Percentiles rank a stretch among this genome's conserved stretches.
Evolutionary conservation across 2,888 invertebrate genomes (phyloP).

Genomic region (Eilema griseolum): DNA sequence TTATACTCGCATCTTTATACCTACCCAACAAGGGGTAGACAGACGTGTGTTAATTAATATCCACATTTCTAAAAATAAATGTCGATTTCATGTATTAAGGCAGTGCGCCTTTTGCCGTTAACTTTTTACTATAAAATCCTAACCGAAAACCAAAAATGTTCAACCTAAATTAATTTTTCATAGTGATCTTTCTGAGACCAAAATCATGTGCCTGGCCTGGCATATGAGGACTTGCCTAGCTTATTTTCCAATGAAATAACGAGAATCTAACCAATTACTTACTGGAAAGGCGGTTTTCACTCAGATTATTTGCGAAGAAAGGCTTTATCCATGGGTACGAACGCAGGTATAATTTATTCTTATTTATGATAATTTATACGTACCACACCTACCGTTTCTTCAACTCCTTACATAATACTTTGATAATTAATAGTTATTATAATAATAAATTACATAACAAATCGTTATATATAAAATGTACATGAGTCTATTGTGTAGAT

Average conservation of each 20-base stretch:
- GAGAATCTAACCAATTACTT: not conserved
- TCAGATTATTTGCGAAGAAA: not conserved
- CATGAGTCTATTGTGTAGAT: not conserved
- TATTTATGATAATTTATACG: not conserved
- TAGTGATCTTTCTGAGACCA: too few species aligned
- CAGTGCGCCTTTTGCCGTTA: too few species aligned
- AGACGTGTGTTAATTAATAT: too few species aligned
- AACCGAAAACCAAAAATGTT: too few species aligned
- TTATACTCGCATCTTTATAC: not conserved
- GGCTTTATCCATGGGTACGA: not conserved
- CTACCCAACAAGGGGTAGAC: not conserved
- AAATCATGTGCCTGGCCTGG: too few species aligned
- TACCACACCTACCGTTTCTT: not conserved
- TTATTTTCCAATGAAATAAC: not conserved
- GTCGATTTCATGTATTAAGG: too few species aligned
- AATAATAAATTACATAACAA: slow-evolving; percentile 12
- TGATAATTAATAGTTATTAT: slow-evolving; percentile 10
- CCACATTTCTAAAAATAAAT: too few species aligned
- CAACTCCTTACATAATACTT: slow-evolving; percentile 4
- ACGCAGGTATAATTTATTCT: not conserved
- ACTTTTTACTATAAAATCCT: too few species aligned
- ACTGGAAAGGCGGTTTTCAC: not conserved
- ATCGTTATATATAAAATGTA: not conserved
- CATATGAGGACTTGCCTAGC: too few species aligned
- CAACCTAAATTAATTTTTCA: too few species aligned